Evolutionary conservation across 2,888 invertebrate genomes (phyloP).

Genomic region (Lithophane ornitopus): DNA sequence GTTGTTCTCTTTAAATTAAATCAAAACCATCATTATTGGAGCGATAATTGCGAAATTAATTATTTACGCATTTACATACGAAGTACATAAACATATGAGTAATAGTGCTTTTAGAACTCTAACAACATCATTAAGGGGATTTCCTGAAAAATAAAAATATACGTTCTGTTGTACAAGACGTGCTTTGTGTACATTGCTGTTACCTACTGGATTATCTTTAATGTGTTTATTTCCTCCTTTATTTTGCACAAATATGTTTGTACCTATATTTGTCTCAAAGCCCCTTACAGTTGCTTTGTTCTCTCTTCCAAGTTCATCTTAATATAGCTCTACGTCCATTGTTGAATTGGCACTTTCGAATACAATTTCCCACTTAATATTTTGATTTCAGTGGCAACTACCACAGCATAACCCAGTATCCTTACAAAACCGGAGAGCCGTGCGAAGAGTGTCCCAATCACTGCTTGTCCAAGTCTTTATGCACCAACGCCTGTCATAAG

Average conservation of each 20-base stretch:
- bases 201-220: background rate
- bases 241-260: background rate
- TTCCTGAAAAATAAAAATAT: background rate
- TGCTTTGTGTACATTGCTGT: background rate
- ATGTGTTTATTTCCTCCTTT: background rate
- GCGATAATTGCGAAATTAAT: background rate
- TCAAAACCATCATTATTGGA: background rate
- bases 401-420: constrained; percentile 91
- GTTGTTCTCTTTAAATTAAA: background rate
- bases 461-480: constrained; percentile 92
- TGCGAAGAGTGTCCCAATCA: constrained; percentile 92
- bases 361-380: background rate
- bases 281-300: background rate
- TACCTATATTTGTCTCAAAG: background rate
- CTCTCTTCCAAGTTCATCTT: background rate
- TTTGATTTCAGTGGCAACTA: constrained; percentile 92
- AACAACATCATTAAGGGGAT: background rate
- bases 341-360: background rate
- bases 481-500: constrained; percentile 93
- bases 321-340: background rate
- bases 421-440: constrained; percentile 92
- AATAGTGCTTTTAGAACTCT: background rate
- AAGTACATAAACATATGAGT: background rate
- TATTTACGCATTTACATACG: background rate
- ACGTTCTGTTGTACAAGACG: background rate